These are phyloP conservation scores for Notamacropus eugenii DNA, from an alignment of 2,797 vertebrate species.

Conservation along the genomic window DNA sequence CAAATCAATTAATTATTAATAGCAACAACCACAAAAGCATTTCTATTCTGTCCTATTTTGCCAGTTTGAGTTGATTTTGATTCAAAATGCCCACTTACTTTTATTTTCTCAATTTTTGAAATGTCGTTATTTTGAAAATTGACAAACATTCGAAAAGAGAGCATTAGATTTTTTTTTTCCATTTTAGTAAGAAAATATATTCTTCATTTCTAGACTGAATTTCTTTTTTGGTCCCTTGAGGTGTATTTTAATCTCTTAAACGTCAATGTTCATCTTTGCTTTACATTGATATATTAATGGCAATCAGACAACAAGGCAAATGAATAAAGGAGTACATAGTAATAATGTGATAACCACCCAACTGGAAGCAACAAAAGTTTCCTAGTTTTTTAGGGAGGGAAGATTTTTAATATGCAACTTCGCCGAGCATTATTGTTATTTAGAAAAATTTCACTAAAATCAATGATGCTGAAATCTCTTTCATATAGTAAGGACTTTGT, in stretches of 20 bases:
- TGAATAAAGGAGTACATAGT: constrained; percentile 51
- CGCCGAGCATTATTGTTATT: constrained; percentile 36
- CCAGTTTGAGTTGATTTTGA: constrained; percentile 38
- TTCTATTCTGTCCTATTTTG: not conserved
- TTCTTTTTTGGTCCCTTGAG: not conserved
- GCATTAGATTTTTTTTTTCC: constrained; percentile 25
- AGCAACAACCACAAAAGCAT: not conserved
- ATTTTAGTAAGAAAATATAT: not conserved
- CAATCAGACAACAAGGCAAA: constrained; percentile 54
- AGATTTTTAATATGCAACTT: constrained; percentile 62
- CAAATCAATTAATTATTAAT: too few relatives aligned
- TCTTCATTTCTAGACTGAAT: not conserved
- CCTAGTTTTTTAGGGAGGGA: not conserved
- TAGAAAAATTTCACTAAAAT: constrained; percentile 51
- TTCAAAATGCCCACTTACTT: constrained; percentile 3
- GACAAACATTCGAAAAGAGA: constrained; percentile 32
- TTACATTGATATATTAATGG: constrained; percentile 6
- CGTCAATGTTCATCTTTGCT: not conserved
- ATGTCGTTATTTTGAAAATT: constrained; percentile 33
- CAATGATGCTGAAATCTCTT: constrained; percentile 39
- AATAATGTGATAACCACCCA: constrained; percentile 59
- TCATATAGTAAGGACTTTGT: constrained; percentile 37
- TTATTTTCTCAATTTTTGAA: constrained; percentile 49
- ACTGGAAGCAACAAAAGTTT: constrained; percentile 64
- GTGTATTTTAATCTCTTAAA: constrained; percentile 49